Evolutionary conservation across 2,113 vertebrate genomes (phyloP).

Genomic region (Butastur rufipennis): DNA sequence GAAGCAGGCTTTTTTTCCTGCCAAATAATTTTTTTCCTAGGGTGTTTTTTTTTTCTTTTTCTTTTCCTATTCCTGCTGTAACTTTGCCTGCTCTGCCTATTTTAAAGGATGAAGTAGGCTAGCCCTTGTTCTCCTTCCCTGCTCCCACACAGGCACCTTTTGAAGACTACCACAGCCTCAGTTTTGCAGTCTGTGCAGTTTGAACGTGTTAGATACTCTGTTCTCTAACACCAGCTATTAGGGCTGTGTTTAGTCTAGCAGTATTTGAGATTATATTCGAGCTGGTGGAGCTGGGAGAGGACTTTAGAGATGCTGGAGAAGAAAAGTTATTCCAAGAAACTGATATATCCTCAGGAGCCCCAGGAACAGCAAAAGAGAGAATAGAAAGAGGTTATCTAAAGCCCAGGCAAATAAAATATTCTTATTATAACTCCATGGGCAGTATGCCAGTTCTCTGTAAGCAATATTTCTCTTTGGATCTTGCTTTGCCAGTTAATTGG

Average conservation of each 20-base stretch:
- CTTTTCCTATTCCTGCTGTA: not conserved
- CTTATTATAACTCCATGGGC: slow-evolving; percentile 33
- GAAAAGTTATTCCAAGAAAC: slow-evolving; percentile 7
- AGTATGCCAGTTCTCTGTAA: slow-evolving; percentile 21
- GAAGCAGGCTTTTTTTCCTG: not conserved
- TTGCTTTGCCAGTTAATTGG: slow-evolving; percentile 31
- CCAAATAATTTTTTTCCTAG: not conserved
- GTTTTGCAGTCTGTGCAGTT: not conserved
- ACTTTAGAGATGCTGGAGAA: not conserved
- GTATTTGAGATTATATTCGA: not conserved
- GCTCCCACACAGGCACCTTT: not conserved
- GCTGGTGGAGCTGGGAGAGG: not conserved
- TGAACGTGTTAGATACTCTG: not conserved
- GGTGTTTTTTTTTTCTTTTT: not conserved
- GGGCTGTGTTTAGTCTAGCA: not conserved
- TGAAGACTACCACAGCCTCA: not conserved
- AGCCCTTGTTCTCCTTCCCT: not conserved
- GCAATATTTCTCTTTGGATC: slow-evolving; percentile 17
- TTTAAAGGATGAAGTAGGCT: not conserved
- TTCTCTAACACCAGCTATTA: not conserved
- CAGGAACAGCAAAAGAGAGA: not conserved
- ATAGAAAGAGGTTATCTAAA: slow-evolving; percentile 42
- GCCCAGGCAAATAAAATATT: slow-evolving; percentile 38
- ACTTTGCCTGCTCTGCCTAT: not conserved
- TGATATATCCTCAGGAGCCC: not conserved